These are phyloP conservation scores for Crypturellus undulatus DNA, from an alignment of 2,113 vertebrate genomes.

Conservation along the genomic window DNA sequence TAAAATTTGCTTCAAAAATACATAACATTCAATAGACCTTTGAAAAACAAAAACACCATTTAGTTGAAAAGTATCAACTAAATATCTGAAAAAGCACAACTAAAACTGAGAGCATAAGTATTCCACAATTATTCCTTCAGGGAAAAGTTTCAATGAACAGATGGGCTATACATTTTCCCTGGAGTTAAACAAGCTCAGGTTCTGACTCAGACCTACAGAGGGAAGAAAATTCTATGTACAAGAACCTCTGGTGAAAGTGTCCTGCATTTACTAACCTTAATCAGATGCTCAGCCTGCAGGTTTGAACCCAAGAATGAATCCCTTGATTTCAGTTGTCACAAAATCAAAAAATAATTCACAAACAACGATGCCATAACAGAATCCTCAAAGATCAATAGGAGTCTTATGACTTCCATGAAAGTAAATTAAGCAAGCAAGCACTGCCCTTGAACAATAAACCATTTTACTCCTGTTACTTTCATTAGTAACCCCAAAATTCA, in stretches of 20 bases:
- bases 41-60: neutral
- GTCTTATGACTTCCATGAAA: neutral
- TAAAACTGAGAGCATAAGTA: conserved; percentile 57
- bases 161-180: conserved; percentile 72
- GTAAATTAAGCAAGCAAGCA: neutral
- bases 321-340: neutral
- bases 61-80: conserved; percentile 29
- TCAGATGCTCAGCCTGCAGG: conserved; percentile 63
- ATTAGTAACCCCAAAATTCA: neutral
- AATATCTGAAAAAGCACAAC: conserved; percentile 39
- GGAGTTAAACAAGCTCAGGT: conserved; percentile 66
- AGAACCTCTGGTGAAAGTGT: conserved; percentile 64
- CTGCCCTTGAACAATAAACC: neutral
- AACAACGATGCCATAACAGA: neutral
- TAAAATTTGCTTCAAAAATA: neutral
- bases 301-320: conserved; percentile 9
- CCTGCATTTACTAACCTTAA: neutral
- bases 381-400: neutral
- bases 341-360: neutral
- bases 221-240: conserved; percentile 51
- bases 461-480: neutral
- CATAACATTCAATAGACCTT: neutral
- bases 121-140: conserved; percentile 31
- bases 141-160: conserved; percentile 64
- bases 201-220: conserved; percentile 62